Evolutionary conservation across 2,113 vertebrate genomes (phyloP), one percentile per base, ranked within the genome.

Genomic region (Ascaphus truei): DNA sequence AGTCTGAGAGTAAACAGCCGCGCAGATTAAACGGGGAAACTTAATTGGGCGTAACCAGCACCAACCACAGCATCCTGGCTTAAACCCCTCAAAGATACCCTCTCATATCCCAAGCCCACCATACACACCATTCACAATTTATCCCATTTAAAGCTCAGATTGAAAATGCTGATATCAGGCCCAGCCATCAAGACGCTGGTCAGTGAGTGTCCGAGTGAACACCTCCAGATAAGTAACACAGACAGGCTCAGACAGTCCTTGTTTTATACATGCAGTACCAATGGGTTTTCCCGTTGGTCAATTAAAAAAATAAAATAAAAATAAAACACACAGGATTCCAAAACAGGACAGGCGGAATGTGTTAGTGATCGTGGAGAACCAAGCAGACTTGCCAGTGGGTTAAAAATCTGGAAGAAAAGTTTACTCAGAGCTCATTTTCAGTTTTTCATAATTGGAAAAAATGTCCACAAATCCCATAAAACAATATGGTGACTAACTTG

Each of bases 1-100:
- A 51, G 31, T 61, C 31, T 22, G 57, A 71, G 33, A 61, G 57
- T 71, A 71, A 71, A 71, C 67, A 68, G 66, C 59, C 66, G 59
- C 55, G 66, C 66, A 52, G 67, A 71, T 71, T 71, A 71, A 71
- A 61, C 57, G 34, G 34, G 15, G 12, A 52, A 71, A 71, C 67
- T 52, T 71, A 71, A 71, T 71, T 71, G 67, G 43, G 25, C 67
- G 56, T 71, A 71, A 60, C 67, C 56, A 61, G 61, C 57, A 71
- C 67, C 56, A 60, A 37, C 1, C 6, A 71, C 45, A 52, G 25
- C 56, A 41, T 31, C 67, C 45, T 39, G 50, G 57, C 34, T 41
- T 71, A 71, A 60, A 34, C 43, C 55, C 41, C 56, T 37, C 45
- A 37, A 50, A 63, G 26, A 37, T 55, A 20, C 55, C n/a, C 26